Conservation (phyloP, 2,113 vertebrate species). For the Aegithalos caudatus region DNA sequence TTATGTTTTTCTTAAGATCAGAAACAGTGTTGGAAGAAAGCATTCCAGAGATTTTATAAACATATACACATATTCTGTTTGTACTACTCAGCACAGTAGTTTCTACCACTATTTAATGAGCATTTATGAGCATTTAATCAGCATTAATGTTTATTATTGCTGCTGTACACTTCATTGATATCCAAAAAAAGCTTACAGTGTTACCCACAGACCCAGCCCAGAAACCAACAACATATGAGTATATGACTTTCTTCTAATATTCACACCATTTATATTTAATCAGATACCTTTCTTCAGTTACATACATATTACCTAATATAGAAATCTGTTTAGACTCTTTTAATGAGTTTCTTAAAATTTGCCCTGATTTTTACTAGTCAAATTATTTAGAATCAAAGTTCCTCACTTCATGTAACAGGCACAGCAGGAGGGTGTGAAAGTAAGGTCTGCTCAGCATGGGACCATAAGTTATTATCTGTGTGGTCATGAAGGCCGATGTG, state of each 20-base stretch:
- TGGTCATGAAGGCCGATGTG: not conserved
- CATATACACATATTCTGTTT: not conserved
- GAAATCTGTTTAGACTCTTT: not conserved
- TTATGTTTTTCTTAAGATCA: not conserved
- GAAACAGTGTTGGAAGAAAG: not conserved
- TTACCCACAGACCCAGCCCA: not conserved
- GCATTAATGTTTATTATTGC: not conserved
- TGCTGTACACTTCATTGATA: not conserved
- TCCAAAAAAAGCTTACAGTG: not conserved
- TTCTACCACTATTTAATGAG: not conserved
- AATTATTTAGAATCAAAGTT: not conserved
- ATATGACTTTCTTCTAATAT: not conserved
- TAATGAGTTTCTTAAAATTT: not conserved
- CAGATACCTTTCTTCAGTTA: not conserved
- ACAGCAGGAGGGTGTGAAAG: not conserved
- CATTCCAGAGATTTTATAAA: not conserved
- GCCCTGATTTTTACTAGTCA: not conserved
- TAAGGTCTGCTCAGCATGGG: not conserved
- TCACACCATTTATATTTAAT: not conserved
- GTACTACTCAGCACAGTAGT: not conserved
- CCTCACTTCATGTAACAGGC: not conserved
- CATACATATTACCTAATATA: not conserved
- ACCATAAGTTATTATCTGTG: not conserved
- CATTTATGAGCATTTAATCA: not conserved
- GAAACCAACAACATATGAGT: not conserved